These are phyloP conservation scores for Drosophila atripex DNA, from an alignment of 2,888 invertebrate genomes.

Conservation along the genomic window DNA sequence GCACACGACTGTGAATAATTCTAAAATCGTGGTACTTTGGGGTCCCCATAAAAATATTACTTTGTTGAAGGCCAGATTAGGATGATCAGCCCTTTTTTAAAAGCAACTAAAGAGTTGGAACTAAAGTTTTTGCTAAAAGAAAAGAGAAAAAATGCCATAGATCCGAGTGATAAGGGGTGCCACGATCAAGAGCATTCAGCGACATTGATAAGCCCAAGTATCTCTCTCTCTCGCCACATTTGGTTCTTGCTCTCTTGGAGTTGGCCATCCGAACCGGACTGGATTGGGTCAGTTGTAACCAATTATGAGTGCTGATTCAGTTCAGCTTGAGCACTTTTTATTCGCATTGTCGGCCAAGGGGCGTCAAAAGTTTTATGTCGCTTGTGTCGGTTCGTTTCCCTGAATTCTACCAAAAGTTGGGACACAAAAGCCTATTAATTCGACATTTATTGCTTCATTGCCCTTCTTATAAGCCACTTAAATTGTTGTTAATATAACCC, in stretches of 20 bases:
- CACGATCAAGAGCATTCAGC: background rate
- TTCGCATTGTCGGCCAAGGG: conserved; percentile 9
- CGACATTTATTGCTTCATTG: background rate
- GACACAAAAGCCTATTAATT: background rate
- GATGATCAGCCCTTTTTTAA: background rate
- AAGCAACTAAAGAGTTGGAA: conserved; percentile 1
- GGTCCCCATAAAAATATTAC: background rate
- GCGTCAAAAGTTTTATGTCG: conserved; percentile 23
- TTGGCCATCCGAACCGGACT: conserved; percentile 55
- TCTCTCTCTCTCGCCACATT: background rate
- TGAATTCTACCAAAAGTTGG: background rate
- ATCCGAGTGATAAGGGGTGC: conserved; percentile 49
- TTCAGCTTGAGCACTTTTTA: conserved; percentile 13
- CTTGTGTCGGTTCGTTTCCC: background rate
- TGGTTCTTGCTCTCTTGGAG: conserved; percentile 5
- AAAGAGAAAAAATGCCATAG: conserved; percentile 5
- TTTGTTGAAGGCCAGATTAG: conserved; percentile 7
- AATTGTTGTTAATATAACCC: background rate
- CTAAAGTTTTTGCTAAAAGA: background rate
- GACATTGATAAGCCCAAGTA: conserved; percentile 13
- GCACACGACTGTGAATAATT: conserved; percentile 4
- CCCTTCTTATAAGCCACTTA: background rate
- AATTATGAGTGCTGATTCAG: conserved; percentile 48
- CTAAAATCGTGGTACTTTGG: background rate
- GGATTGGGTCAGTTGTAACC: conserved; percentile 69